Base-by-base conservation (phyloP, 1,140 invertebrate genomes). In the Rhopalosiphum padi region DNA sequence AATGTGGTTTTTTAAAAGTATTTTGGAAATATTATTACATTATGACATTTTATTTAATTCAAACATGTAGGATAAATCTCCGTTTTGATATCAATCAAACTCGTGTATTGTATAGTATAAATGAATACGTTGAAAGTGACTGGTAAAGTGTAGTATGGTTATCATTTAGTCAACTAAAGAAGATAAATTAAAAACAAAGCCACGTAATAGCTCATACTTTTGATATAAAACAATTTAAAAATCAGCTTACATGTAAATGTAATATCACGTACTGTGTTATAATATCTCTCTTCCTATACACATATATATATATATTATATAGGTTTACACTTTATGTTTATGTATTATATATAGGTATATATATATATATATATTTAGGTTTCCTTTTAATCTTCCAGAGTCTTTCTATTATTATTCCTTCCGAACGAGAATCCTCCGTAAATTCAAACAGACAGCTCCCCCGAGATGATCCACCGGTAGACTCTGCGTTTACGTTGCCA, bases 321-420 rank as follows among this genome's bases (percentile, higher is more conserved):
- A 83, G 35, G 35, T 41, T 8, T 83, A 37, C 37, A 23, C 6
- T 83, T 83, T 83, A 9, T 82, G 15, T 82, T 46, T 46, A 46
- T 46, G 11, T 46, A 46, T 11, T 41, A 41, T 41, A 21, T 83
- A 83, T 23, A 82, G 18, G 18, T 41, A 35, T 83, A 37, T 9
- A 11, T 11, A 6, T 35, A 35, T 77, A 77, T 82, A 22, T 23
- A 43, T 86, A 46, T 86, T 68, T 77, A n/a, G 15, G 30, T 86
- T 48, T 86, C 85, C 43, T 86, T 86, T 86, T 86, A 86, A 86
- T 86, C 85, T 46, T 46, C 30, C 23, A 41, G 30, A 43, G 85
- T 86, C 43, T 86, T 46, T 85, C 83, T 86, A 86, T 48, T 86
- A 86, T 86, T 86, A 86, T 86, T 86, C 43, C 25, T 86, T 86